Evolutionary conservation across 2,797 vertebrate species (phyloP).

Genomic region (Rhadinocentrus ornatus): DNA sequence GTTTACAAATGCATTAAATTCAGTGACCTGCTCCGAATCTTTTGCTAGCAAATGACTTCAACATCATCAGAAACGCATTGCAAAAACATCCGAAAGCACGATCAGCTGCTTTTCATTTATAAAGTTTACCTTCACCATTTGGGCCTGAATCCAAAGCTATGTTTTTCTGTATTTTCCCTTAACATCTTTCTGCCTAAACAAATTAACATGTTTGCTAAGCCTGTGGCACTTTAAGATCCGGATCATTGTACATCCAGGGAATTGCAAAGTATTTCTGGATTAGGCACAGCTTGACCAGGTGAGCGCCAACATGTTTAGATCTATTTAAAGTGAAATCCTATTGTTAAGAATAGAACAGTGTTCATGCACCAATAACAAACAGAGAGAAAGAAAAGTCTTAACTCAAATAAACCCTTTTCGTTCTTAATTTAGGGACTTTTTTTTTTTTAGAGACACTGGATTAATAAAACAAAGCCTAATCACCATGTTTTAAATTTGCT

Average conservation of each 20-base stretch:
- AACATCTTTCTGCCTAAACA: slow-evolving; percentile 1
- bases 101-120: slow-evolving; percentile 31
- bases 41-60: slow-evolving; percentile 17
- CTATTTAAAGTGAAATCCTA: slow-evolving; percentile 66
- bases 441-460: too few relatives aligned
- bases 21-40: not conserved
- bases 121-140: slow-evolving; percentile 1
- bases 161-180: slow-evolving; percentile 3
- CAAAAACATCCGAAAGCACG: slow-evolving; percentile 34
- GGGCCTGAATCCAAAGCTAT: slow-evolving; percentile 22
- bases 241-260: slow-evolving; percentile 51
- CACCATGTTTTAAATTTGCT: not conserved
- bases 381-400: slow-evolving; percentile 18
- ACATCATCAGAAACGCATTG: slow-evolving; percentile 19
- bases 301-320: slow-evolving; percentile 55
- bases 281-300: slow-evolving; percentile 69
- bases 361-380: slow-evolving; percentile 20
- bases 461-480: slow-evolving; percentile 22
- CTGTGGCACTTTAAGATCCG: slow-evolving; percentile 41
- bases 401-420: slow-evolving; percentile 40
- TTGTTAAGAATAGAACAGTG: slow-evolving; percentile 58
- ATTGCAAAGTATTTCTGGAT: slow-evolving; percentile 61
- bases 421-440: slow-evolving; percentile 52
- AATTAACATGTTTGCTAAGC: slow-evolving; percentile 40
- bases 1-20: not conserved